A percentile compares a stretch with the other conserved stretches of the same genome.
These are phyloP conservation scores for Bicyclus anynana DNA, from an alignment of 1,140 invertebrate species.

Conservation along the genomic window DNA sequence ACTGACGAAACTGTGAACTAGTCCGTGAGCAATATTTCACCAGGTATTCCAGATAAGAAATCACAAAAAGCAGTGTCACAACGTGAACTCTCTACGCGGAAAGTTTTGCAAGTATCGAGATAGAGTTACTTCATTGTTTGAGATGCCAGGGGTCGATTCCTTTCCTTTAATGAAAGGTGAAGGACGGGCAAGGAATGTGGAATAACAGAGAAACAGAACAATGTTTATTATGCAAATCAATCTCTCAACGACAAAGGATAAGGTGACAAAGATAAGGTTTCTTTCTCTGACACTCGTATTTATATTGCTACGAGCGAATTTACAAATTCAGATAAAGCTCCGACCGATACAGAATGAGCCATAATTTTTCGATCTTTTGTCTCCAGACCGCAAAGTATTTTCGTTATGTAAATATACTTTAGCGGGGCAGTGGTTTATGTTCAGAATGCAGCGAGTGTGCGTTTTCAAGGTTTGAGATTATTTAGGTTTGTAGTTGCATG, in stretches of 20 bases:
- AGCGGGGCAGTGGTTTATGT: slow-evolving; percentile 16
- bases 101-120: slow-evolving; percentile 60
- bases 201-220: slow-evolving; percentile 34
- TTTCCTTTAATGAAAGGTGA: slow-evolving; percentile 67
- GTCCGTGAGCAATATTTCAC: slow-evolving; percentile 54
- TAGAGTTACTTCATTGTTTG: slow-evolving; percentile 54
- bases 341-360: slow-evolving; percentile 10
- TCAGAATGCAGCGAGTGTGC: slow-evolving; percentile 25
- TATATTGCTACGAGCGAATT: slow-evolving; percentile 16
- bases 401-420: slow-evolving; percentile 20
- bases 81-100: slow-evolving; percentile 45
- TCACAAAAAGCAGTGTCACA: slow-evolving; percentile 58
- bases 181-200: slow-evolving; percentile 53
- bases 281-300: slow-evolving; percentile 22
- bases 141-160: slow-evolving; percentile 50
- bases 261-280: slow-evolving; percentile 21
- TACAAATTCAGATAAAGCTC: slow-evolving; percentile 16
- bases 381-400: slow-evolving; percentile 17
- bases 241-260: slow-evolving; percentile 24
- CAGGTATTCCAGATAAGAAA: slow-evolving; percentile 54
- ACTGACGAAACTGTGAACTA: slow-evolving; percentile 55
- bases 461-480: slow-evolving; percentile 22
- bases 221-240: slow-evolving; percentile 44
- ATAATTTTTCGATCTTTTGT: slow-evolving; percentile 24
- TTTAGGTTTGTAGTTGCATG: slow-evolving; percentile 24